A percentile compares a stretch with the other conserved stretches of the same genome.
phyloP scores from a whole-genome alignment of 2,113 vertebrate genomes.

The Tor tambroides region DNA sequence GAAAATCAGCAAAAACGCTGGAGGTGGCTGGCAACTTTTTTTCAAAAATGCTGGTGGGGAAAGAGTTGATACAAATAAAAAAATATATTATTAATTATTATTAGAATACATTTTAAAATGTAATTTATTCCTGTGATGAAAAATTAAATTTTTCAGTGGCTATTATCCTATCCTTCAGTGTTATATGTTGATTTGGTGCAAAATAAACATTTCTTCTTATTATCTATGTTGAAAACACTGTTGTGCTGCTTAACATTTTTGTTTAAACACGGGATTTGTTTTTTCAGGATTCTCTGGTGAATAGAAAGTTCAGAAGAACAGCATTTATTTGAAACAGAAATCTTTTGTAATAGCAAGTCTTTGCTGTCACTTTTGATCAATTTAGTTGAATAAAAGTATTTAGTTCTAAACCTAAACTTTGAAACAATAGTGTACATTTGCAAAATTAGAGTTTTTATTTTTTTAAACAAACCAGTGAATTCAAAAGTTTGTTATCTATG shows the following conservation, averaged over 20 bases:
- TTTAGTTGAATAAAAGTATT: background rate
- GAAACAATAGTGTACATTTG: background rate
- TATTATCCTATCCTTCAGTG: background rate
- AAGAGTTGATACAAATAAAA: too few relatives aligned
- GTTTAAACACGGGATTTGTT: background rate
- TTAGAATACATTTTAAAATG: too few relatives aligned
- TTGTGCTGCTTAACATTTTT: background rate
- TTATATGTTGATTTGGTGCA: background rate
- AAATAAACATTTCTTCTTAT: background rate
- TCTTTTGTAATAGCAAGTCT: background rate
- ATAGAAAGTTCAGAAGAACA: background rate
- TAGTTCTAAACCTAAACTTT: background rate
- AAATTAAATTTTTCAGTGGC: too few relatives aligned
- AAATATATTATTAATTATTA: too few relatives aligned
- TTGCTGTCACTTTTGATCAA: background rate
- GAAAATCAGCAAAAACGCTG: too few relatives aligned
- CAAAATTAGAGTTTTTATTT: background rate
- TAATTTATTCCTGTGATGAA: too few relatives aligned
- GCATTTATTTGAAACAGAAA: background rate
- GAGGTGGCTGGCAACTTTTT: too few relatives aligned
- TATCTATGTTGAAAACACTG: background rate
- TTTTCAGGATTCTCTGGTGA: background rate
- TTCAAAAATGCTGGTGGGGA: too few relatives aligned
- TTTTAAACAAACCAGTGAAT: background rate
- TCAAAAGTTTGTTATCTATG: background rate